A percentile compares a stretch with the other conserved stretches of the same genome.
These are phyloP conservation scores for Lathronympha strigana DNA, from an alignment of 2,888 invertebrate genomes.

Conservation along the genomic window DNA sequence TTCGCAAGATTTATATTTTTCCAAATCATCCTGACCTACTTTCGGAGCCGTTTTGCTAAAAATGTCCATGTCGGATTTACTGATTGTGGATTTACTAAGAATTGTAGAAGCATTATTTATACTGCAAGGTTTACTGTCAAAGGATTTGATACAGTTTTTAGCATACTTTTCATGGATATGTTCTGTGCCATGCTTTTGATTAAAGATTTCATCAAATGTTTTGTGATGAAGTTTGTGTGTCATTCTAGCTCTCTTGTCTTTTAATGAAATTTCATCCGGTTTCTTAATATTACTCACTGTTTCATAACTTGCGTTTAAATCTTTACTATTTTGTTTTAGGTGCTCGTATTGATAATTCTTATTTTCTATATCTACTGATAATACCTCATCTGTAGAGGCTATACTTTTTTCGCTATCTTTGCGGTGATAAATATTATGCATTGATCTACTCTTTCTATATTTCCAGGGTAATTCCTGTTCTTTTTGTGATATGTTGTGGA, in stretches of 20 bases:
- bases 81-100: slow-evolving; percentile 68
- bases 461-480: slow-evolving; percentile 60
- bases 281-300: slow-evolving; percentile 29
- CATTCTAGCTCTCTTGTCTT: slow-evolving; percentile 62
- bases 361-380: slow-evolving; percentile 23
- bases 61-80: slow-evolving; percentile 80
- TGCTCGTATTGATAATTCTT: slow-evolving; percentile 13
- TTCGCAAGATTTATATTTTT: slow-evolving; percentile 75
- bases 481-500: slow-evolving; percentile 72
- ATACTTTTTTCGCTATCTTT: slow-evolving; percentile 53
- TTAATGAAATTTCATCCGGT: slow-evolving; percentile 45
- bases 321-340: background rate
- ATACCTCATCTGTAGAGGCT: slow-evolving; percentile 43
- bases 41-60: slow-evolving; percentile 67
- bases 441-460: slow-evolving; percentile 63
- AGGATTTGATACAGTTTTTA: slow-evolving; percentile 49
- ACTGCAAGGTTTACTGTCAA: slow-evolving; percentile 47
- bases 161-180: slow-evolving; percentile 49
- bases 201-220: slow-evolving; percentile 54
- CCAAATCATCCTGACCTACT: slow-evolving; percentile 59
- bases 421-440: slow-evolving; percentile 63
- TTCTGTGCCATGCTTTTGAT: slow-evolving; percentile 19
- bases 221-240: slow-evolving; percentile 52
- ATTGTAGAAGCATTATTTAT: slow-evolving; percentile 46
- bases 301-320: slow-evolving; percentile 16